These are phyloP conservation scores for Perca fluviatilis DNA, from an alignment of 2,113 vertebrate genomes.

Conservation along the genomic window DNA sequence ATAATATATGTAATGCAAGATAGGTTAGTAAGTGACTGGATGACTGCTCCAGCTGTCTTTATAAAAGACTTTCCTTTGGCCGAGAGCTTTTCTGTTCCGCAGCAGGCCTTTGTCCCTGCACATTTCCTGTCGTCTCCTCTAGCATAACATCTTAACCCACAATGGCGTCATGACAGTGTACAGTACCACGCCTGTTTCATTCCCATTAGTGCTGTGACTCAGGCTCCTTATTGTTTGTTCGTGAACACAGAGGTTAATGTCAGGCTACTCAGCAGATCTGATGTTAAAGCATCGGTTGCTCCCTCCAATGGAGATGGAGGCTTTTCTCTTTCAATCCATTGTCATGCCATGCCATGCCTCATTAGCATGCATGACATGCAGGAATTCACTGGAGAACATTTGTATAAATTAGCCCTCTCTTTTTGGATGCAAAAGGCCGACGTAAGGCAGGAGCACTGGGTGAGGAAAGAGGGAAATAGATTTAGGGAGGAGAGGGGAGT, in stretches of 20 bases:
- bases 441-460: slow-evolving; percentile 35
- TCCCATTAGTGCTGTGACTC: slow-evolving; percentile 50
- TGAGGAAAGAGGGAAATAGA: slow-evolving; percentile 6
- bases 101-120: slow-evolving; percentile 8
- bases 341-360: slow-evolving; percentile 63
- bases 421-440: slow-evolving; percentile 58
- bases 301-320: slow-evolving; percentile 40
- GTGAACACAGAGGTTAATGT: slow-evolving; percentile 56
- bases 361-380: slow-evolving; percentile 82
- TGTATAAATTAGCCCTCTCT: slow-evolving; percentile 78
- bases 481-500: slow-evolving; percentile 15
- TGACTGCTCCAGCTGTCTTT: slow-evolving; percentile 10
- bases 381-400: slow-evolving; percentile 74
- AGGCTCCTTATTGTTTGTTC: slow-evolving; percentile 48
- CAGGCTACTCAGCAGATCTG: slow-evolving; percentile 80
- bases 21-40: neutral
- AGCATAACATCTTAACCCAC: slow-evolving; percentile 21
- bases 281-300: slow-evolving; percentile 28
- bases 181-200: slow-evolving; percentile 13
- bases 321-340: slow-evolving; percentile 54
- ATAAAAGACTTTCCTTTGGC: slow-evolving; percentile 2
- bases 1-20: neutral
- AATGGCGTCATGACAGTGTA: slow-evolving; percentile 10
- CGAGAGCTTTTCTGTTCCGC: neutral
- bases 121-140: slow-evolving; percentile 34